Evolutionary conservation across 35 echinoderm and acorn worm species (phyloP).

Genomic region (Strongylocentrotus purpuratus): DNA sequence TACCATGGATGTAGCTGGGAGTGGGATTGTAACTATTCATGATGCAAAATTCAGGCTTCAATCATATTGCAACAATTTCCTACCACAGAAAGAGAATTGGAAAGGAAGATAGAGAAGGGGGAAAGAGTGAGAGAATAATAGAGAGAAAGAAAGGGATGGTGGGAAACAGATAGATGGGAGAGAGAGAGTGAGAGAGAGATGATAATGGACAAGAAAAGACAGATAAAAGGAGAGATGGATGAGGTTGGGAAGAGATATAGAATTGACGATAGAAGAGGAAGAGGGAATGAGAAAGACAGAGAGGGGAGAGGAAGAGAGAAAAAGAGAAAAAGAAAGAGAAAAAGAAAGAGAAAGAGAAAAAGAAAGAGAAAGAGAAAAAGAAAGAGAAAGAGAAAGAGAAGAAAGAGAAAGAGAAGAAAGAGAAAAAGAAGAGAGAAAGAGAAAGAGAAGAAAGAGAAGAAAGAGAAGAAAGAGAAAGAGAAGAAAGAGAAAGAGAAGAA

Average conservation of each 20-base stretch:
- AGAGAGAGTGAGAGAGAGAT: not conserved
- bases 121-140: not conserved
- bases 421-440: not conserved
- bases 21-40: not conserved
- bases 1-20: not conserved
- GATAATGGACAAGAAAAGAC: too few species aligned
- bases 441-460: too few species aligned
- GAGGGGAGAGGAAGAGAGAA: too few species aligned
- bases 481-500: too few species aligned
- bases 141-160: not conserved
- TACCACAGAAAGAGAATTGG: not conserved
- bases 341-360: not conserved
- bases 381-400: too few species aligned
- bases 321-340: too few species aligned
- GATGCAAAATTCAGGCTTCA: not conserved
- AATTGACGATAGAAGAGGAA: too few species aligned
- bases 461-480: too few species aligned
- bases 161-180: not conserved
- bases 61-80: not conserved
- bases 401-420: too few species aligned
- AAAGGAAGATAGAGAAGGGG: not conserved
- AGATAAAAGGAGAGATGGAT: too few species aligned
- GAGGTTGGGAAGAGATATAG: too few species aligned
- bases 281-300: too few species aligned
- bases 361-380: not conserved